Evolutionary conservation across 2,888 invertebrate species (phyloP).

Genomic region (Pandemis heparana): DNA sequence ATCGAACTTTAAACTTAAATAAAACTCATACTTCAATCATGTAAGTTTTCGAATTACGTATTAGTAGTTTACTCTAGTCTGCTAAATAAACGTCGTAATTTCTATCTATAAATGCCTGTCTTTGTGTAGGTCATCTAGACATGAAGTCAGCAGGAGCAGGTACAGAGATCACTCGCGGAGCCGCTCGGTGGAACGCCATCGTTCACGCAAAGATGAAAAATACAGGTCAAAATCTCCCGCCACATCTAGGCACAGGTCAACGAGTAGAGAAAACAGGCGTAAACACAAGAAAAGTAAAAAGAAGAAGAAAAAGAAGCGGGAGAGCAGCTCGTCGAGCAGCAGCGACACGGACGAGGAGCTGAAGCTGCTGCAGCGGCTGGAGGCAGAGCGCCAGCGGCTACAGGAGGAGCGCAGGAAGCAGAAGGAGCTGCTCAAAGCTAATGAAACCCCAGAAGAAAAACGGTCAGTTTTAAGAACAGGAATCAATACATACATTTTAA

Average conservation of each 20-base stretch:
- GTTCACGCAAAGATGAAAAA: conserved; percentile 52
- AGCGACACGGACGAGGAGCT: conserved; percentile 84
- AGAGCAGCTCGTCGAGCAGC: conserved; percentile 64
- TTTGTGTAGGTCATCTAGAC: conserved; percentile 68
- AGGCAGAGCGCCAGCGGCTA: conserved; percentile 88
- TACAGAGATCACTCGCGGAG: conserved; percentile 58
- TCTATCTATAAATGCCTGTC: background rate
- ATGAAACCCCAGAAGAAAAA: conserved; percentile 98
- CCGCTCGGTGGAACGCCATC: conserved; percentile 56
- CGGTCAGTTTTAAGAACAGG: conserved; percentile 62
- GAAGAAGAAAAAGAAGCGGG: conserved; percentile 61
- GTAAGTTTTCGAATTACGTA: background rate
- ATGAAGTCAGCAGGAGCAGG: conserved; percentile 56
- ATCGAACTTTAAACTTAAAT: background rate
- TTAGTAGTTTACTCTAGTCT: background rate
- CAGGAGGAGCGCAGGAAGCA: conserved; percentile 88
- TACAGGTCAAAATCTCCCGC: conserved; percentile 52
- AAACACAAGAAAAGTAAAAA: conserved; percentile 66
- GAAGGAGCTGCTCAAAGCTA: conserved; percentile 93
- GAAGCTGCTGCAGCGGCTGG: conserved; percentile 89
- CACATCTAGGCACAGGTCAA: conserved; percentile 57
- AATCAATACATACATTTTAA: no score
- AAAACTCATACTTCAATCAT: background rate
- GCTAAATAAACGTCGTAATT: conserved; percentile 26
- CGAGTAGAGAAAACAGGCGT: conserved; percentile 57